Base-by-base conservation (phyloP, 37 sponge, comb jelly and placozoan genomes). In the Hexactinellida sp. region DNA sequence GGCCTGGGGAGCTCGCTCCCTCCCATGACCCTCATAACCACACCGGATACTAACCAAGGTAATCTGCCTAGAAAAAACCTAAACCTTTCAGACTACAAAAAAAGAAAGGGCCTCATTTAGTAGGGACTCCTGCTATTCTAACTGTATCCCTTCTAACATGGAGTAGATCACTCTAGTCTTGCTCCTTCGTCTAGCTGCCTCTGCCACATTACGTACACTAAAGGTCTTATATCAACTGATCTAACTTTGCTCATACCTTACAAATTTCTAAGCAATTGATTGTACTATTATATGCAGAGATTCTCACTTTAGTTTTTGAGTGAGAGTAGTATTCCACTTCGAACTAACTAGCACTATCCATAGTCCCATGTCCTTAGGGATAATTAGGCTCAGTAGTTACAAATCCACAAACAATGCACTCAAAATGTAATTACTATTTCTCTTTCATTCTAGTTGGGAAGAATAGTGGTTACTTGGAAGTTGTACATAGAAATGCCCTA, bases 51-150 rank as follows among this genome's bases (percentile, higher is more conserved):
- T 0, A 87, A 85, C 54, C 84, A 51, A 37, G 92, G 92, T 54
- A 86, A 85, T 24, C 92, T 55, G 82, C 87, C 92, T 55, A 87
- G 88, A 85, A 55, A 97, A 37, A 92, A 92, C 37, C 87, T 98
- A 30, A 95, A 98, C 85, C 85, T 98, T n/a, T 87, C 89, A 82
- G 99, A 95, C 84, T 98, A 98, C 88, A 98, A 98, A 90, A 98
- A 98, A 55, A 88, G 96, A 87, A 88, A 90, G 36, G 99, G 99
- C 39, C 84, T 98, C 16, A 95, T 98, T 85, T 94, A 85, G 39
- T 37, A 63, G 25, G 1, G 21, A 32, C 28, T 21, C n/a, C n/a
- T n/a, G n/a, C n/a, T n/a, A n/a, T n/a, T n/a, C n/a, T 9, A 19
- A 16, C 52, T 47, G 9, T 47, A 16, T 47, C 52, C 52, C 52